phyloP scores from a whole-genome alignment of 2,888 invertebrate genomes.

The Conchocele bisecta region DNA sequence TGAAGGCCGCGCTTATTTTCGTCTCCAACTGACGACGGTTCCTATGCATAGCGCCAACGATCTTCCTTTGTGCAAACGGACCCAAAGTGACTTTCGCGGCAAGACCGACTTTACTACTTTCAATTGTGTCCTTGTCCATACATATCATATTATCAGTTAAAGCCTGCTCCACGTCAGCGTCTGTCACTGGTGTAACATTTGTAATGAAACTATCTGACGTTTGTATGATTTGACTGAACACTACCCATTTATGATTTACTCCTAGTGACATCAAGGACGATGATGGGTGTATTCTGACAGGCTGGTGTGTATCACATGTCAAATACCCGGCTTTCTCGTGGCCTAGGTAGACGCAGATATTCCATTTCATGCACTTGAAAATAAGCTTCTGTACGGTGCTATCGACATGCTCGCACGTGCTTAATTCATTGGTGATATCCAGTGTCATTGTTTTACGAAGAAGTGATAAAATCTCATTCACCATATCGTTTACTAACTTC shows the following conservation, averaged over 20 bases:
- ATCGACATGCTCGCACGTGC: slow-evolving; percentile 25
- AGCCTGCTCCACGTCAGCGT: slow-evolving; percentile 61
- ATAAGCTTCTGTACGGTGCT: slow-evolving; percentile 62
- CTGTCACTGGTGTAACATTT: slow-evolving; percentile 70
- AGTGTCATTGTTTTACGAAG: slow-evolving; percentile 62
- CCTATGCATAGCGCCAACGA: slow-evolving; percentile 67
- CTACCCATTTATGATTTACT: slow-evolving; percentile 70
- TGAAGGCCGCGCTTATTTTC: slow-evolving; percentile 30
- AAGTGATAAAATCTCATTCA: slow-evolving; percentile 65
- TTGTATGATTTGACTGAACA: slow-evolving; percentile 70
- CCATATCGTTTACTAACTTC: slow-evolving; percentile 65
- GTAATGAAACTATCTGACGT: slow-evolving; percentile 73
- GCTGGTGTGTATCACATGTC: slow-evolving; percentile 53
- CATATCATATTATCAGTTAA: slow-evolving; percentile 32
- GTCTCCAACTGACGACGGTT: slow-evolving; percentile 61
- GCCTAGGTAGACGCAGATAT: slow-evolving; percentile 72
- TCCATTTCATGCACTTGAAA: slow-evolving; percentile 64
- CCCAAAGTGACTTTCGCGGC: slow-evolving; percentile 64
- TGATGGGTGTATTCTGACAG: slow-evolving; percentile 75
- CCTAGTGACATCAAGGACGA: slow-evolving; percentile 67
- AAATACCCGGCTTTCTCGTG: slow-evolving; percentile 73
- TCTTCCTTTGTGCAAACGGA: slow-evolving; percentile 48
- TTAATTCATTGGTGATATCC: slow-evolving; percentile 53
- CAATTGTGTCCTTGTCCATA: slow-evolving; percentile 55
- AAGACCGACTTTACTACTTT: slow-evolving; percentile 48